Evolutionary conservation across 2,113 vertebrate species (phyloP).

Genomic region (Apistogramma diplotaenia): DNA sequence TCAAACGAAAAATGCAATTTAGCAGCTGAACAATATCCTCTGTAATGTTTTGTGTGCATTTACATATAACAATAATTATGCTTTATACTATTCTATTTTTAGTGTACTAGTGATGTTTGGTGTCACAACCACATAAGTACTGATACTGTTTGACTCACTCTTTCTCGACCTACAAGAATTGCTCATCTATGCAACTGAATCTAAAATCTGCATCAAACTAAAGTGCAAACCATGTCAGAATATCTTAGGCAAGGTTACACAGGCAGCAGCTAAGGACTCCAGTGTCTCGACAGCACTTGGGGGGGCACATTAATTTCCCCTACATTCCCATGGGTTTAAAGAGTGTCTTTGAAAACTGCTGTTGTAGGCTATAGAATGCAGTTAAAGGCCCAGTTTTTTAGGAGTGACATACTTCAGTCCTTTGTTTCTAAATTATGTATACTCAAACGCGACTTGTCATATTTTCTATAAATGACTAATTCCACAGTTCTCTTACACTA

Average conservation of each 20-base stretch:
- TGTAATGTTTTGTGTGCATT: neutral
- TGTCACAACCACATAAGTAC: slow-evolving; percentile 8
- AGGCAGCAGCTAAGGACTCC: slow-evolving; percentile 22
- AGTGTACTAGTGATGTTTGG: slow-evolving; percentile 2
- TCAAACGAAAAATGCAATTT: neutral
- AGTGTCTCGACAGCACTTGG: slow-evolving; percentile 22
- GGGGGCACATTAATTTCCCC: slow-evolving; percentile 50
- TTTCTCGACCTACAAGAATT: neutral
- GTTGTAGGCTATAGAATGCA: slow-evolving; percentile 27
- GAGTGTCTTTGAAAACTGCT: slow-evolving; percentile 49
- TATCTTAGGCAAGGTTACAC: neutral
- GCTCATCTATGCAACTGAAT: neutral
- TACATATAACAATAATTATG: neutral
- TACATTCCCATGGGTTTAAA: slow-evolving; percentile 35
- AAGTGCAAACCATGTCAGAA: neutral
- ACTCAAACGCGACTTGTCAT: neutral
- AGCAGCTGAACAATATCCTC: neutral
- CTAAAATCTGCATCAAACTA: slow-evolving; percentile 10
- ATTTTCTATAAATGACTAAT: neutral
- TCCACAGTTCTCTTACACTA: neutral
- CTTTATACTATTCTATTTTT: neutral
- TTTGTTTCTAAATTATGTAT: slow-evolving; percentile 13
- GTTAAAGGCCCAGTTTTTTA: slow-evolving; percentile 32
- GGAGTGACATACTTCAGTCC: slow-evolving; percentile 30
- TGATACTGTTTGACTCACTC: slow-evolving; percentile 23